A percentile compares a stretch with the other conserved stretches of the same genome.
Evolutionary conservation across 2,797 vertebrate species (phyloP).

Genomic region (Coregonus suidteri): DNA sequence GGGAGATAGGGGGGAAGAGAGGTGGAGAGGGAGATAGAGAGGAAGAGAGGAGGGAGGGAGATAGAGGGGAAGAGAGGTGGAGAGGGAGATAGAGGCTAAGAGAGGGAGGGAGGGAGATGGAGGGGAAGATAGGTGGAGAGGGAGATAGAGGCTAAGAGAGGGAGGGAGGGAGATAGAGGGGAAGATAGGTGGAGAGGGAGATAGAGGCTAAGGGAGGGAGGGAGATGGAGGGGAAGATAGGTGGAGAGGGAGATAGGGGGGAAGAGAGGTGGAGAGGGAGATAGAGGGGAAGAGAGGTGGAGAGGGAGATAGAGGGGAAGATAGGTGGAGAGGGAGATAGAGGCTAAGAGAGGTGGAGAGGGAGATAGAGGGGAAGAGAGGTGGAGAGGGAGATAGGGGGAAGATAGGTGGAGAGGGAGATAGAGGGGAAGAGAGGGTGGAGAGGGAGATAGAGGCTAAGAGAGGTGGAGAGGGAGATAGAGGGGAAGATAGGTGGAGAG

Average conservation of each 20-base stretch:
- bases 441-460: conserved; percentile 56
- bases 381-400: conserved; percentile 49
- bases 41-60: too few species aligned
- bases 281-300: conserved; percentile 34
- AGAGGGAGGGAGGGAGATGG: too few species aligned
- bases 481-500: conserved; percentile 28
- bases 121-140: too few species aligned
- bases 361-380: conserved; percentile 27
- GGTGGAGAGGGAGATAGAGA: too few species aligned
- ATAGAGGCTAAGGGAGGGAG: too few species aligned
- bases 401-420: conserved; percentile 32
- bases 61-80: too few species aligned
- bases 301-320: conserved; percentile 28
- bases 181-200: too few species aligned
- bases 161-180: too few species aligned
- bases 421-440: conserved; percentile 19
- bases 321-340: conserved; percentile 32
- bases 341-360: conserved; percentile 31
- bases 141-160: too few species aligned
- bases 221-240: not conserved
- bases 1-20: too few species aligned
- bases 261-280: conserved; percentile 41
- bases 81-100: too few species aligned
- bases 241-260: conserved; percentile 56
- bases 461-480: conserved; percentile 46